Evolutionary conservation across 2,113 vertebrate genomes (phyloP), one percentile per base, ranked within the genome.

Genomic region (Mellivora capensis): DNA sequence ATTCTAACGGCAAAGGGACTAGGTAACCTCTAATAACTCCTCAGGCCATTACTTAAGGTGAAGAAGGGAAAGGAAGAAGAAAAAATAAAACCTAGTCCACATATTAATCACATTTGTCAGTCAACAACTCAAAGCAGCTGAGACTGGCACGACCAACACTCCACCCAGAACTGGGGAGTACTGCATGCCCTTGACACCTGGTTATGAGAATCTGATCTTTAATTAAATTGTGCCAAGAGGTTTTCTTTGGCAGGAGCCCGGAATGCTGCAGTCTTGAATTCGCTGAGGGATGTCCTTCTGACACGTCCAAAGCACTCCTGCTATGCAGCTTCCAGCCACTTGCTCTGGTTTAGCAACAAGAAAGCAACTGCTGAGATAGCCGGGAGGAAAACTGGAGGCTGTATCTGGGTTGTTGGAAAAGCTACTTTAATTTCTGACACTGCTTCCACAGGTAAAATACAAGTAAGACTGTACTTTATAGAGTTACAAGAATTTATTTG

Each of bases 181-280:
- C 20, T 89, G 31, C 91, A 87, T 79, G 91, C 96, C 94, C 95
- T 94, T 97, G 96, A 92, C 37, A 52, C 91, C 67, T 79, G 59
- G 71, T 95, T 95, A 97, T 95, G 95, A 94, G 89, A 98, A 97
- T 93, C 31, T 97, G 91, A 96, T 97, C 88, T 97, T 97, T 97
- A 97, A 97, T 97, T 97, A 97, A 95, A 90, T 74, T 8, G 21
- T 97, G 97, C 96, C 98, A 98, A 81, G 97, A 97, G 77, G 91
- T 96, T 97, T 98, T 95, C 97, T 93, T 97, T 98, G 94, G 97
- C 98, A 97, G 72, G 47, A 49, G 39, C 85, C 82, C 91, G 69
- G 85, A 97, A 96, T 71, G 82, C 93, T 74, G 77, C 82, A 61
- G 93, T 54, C 93, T 86, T 93, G 54, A 97, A 97, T 97, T 82